Conservation (phyloP, 2,797 vertebrate species). For the Alectoris magna region DNA sequence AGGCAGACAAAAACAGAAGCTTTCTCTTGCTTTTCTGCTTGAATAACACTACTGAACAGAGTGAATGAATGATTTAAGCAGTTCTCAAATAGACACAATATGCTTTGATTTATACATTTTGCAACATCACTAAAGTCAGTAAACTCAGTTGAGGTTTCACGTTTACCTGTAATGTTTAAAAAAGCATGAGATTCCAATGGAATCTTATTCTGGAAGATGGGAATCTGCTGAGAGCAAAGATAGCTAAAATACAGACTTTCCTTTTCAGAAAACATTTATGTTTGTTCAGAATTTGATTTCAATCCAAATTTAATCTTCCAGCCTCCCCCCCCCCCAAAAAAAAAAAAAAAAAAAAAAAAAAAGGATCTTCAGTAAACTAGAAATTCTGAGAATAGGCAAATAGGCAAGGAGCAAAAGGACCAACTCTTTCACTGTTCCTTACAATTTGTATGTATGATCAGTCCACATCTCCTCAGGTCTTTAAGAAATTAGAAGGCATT, state of each 20-base stretch:
- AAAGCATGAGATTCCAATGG: not conserved
- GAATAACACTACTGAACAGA: not conserved
- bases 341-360: not conserved
- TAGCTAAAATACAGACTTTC: not conserved
- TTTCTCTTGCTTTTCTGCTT: not conserved
- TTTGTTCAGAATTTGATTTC: slow-evolving; percentile 6
- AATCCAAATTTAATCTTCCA: not conserved
- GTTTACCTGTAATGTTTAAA: not conserved
- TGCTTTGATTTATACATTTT: slow-evolving; percentile 13
- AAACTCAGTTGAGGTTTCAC: not conserved
- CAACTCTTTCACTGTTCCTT: not conserved
- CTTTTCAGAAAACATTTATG: not conserved
- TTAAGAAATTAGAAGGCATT: not conserved
- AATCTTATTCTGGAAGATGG: not conserved
- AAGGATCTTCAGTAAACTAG: not conserved
- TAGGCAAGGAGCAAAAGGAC: not conserved
- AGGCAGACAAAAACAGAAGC: not conserved
- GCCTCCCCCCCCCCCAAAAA: no score
- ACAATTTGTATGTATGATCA: not conserved
- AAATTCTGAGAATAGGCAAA: not conserved
- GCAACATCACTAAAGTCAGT: not conserved
- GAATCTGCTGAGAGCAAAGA: not conserved
- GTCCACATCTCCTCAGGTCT: not conserved
- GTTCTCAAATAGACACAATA: not conserved
- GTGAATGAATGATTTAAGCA: not conserved